These are phyloP conservation scores for Furcula furcula DNA, from an alignment of 2,888 invertebrate genomes.

Conservation along the genomic window DNA sequence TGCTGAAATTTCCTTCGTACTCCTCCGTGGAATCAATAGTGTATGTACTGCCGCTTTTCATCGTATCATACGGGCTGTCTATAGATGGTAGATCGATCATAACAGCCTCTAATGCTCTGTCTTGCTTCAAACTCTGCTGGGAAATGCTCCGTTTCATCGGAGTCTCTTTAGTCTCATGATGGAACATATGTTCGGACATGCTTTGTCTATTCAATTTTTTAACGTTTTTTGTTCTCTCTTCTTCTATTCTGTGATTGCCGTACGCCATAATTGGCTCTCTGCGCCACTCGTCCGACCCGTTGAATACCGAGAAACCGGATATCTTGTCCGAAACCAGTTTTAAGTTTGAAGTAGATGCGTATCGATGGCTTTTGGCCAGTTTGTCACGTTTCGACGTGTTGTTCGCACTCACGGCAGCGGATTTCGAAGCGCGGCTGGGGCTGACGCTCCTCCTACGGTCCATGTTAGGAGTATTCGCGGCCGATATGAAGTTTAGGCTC, in stretches of 20 bases:
- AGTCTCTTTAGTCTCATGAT: slow-evolving; percentile 14
- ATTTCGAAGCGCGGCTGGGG: slow-evolving; percentile 49
- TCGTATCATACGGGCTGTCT: slow-evolving; percentile 47
- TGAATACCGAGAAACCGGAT: slow-evolving; percentile 69
- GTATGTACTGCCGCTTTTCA: slow-evolving; percentile 47
- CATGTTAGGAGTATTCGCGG: slow-evolving; percentile 55
- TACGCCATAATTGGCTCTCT: slow-evolving; percentile 72
- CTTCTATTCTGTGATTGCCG: slow-evolving; percentile 39
- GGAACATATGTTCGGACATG: slow-evolving; percentile 56
- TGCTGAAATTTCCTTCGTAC: slow-evolving; percentile 49
- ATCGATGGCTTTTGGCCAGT: slow-evolving; percentile 51
- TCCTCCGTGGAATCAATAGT: slow-evolving; percentile 38
- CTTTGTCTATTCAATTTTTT: slow-evolving; percentile 55
- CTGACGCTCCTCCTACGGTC: slow-evolving; percentile 60
- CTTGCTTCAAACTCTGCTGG: slow-evolving; percentile 65
- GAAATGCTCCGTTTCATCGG: slow-evolving; percentile 60
- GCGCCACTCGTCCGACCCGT: slow-evolving; percentile 42
- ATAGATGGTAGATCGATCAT: slow-evolving; percentile 65
- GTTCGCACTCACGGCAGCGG: slow-evolving; percentile 47
- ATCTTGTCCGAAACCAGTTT: slow-evolving; percentile 70
- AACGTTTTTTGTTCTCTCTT: slow-evolving; percentile 39
- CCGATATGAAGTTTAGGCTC: slow-evolving; percentile 66
- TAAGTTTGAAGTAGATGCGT: slow-evolving; percentile 66
- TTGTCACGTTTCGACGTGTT: slow-evolving; percentile 55
- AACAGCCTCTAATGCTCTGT: slow-evolving; percentile 65